Percentiles rank a stretch among this genome's conserved stretches.
Conservation (phyloP, 2,888 invertebrate genomes). For the Apamea monoglypha region DNA sequence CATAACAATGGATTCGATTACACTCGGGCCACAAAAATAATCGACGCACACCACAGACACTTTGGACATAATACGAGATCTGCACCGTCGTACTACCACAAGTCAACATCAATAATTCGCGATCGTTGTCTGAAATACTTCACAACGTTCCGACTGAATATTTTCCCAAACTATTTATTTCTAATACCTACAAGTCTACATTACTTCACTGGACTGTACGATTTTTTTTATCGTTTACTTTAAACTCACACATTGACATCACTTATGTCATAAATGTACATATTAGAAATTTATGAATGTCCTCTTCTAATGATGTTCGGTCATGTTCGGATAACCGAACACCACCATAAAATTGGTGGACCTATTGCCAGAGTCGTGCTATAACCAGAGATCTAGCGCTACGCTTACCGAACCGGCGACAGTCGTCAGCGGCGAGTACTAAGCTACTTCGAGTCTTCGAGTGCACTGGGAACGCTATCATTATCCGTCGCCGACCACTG, state of each 20-base stretch:
- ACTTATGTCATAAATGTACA: conserved; percentile 26
- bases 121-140: neutral
- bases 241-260: conserved; percentile 32
- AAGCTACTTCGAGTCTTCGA: too few species aligned
- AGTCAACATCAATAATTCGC: neutral
- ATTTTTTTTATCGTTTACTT: conserved; percentile 41
- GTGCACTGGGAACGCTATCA: neutral
- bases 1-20: neutral
- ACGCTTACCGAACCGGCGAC: neutral
- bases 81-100: neutral
- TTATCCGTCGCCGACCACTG: neutral
- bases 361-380: neutral
- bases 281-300: conserved; percentile 16
- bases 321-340: neutral
- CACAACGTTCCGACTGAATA: neutral
- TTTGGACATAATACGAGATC: neutral
- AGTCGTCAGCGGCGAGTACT: neutral
- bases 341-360: neutral
- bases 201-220: conserved; percentile 41
- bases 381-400: neutral
- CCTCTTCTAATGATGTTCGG: neutral
- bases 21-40: neutral
- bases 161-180: conserved; percentile 6
- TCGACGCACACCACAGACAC: neutral
- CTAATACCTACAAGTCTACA: conserved; percentile 21